Percentiles rank a stretch among this genome's conserved stretches.
phyloP scores from a whole-genome alignment of 2,888 invertebrate genomes.

The Phoenoteleia sp. region DNA sequence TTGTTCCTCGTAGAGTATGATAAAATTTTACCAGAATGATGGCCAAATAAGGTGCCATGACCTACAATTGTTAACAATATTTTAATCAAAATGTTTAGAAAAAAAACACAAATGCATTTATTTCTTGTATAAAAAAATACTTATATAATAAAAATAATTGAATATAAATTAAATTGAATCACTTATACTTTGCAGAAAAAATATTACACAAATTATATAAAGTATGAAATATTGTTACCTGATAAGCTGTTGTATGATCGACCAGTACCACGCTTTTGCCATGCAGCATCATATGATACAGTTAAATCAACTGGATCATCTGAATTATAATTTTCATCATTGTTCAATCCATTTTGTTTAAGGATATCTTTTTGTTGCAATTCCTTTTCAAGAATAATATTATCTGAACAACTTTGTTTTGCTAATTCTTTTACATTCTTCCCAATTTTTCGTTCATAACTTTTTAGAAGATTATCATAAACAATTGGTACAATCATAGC shows the following conservation, averaged over 20 bases:
- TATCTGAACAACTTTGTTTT: too few species aligned
- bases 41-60: background rate
- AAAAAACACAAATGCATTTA: too few species aligned
- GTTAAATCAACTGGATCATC: background rate
- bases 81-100: background rate
- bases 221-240: background rate
- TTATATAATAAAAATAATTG: background rate
- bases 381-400: too few species aligned
- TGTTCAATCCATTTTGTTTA: too few species aligned
- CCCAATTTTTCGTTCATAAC: too few species aligned
- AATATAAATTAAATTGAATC: background rate
- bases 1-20: background rate
- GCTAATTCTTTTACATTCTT: too few species aligned
- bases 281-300: background rate
- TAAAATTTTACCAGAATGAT: background rate
- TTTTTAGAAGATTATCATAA: too few species aligned
- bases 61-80: background rate
- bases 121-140: too few species aligned
- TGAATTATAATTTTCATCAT: too few species aligned
- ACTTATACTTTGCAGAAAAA: background rate
- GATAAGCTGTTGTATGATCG: slow-evolving; percentile 9
- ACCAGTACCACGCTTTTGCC: background rate
- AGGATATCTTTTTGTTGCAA: too few species aligned
- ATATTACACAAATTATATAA: background rate
- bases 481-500: too few species aligned